Evolutionary conservation across 2,113 vertebrate genomes (phyloP).

Genomic region (Syngnathus floridae): DNA sequence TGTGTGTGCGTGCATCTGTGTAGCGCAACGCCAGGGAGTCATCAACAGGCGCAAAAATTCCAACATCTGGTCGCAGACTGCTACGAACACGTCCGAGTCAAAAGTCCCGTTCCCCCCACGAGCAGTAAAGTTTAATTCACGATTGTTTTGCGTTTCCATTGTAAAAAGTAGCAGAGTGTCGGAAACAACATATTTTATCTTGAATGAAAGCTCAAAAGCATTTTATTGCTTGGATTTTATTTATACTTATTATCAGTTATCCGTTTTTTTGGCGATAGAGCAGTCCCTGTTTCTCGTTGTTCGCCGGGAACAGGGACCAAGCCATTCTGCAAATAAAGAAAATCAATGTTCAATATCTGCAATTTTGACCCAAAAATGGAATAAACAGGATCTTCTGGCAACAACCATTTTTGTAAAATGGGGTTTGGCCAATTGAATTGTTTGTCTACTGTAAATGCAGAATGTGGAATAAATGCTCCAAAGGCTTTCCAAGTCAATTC

Average conservation of each 20-base stretch:
- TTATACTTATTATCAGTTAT: no score
- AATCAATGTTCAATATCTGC: no score
- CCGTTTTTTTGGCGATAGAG: no score
- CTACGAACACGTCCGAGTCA: background rate
- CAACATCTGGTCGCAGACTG: constrained; percentile 68
- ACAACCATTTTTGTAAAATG: no score
- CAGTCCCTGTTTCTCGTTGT: no score
- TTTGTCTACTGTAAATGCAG: background rate
- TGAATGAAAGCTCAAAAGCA: background rate
- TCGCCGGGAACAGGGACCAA: no score
- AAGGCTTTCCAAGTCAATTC: background rate
- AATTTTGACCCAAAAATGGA: no score
- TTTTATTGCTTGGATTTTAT: no score
- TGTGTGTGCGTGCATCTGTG: constrained; percentile 9
- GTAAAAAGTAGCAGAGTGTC: background rate
- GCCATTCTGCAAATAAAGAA: no score
- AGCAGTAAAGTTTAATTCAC: background rate
- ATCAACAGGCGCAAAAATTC: constrained; percentile 59
- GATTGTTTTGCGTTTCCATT: background rate
- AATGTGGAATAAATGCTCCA: background rate
- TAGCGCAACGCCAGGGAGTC: constrained; percentile 47
- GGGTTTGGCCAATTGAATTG: background rate
- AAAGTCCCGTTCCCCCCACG: background rate
- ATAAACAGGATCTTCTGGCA: no score
- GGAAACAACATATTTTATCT: background rate